Base-by-base conservation (phyloP, 2,888 invertebrate species). In the Ormia ochracea region DNA sequence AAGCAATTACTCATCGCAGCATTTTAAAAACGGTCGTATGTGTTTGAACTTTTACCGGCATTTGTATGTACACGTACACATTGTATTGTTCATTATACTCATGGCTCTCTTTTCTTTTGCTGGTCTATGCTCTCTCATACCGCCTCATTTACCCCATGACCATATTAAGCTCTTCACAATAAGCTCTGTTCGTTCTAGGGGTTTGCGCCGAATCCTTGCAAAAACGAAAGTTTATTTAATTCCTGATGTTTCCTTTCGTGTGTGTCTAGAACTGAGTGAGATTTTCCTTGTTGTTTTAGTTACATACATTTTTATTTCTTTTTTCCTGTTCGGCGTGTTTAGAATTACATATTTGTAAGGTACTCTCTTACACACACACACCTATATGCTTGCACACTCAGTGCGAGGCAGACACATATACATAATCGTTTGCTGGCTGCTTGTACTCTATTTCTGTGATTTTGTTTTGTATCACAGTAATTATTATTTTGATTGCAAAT, bases 151-250 rank as follows among this genome's bases (percentile, higher is more conserved):
- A 31, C 31, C 3, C 48, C 56, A 38, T 19, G 21, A 12, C 28
- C 14, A 38, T 14, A 36, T 56, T 56, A 19, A 23, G 14, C 14
- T 54, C 54, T 61, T 41, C 36, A 14, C 7, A 17, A 12, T 50
- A 28, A 36, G 28, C 28, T 36, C 36, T 45, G 3, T 26, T 43
- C 65, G 19, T 41, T 78, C 19, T 36, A 31, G 59, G 4, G 19
- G n/a, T 82, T 17, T 82, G 84, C 84, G 84, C 84, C 82, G 83
- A 83, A 82, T 83, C 84, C 26, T 63, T 69, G 65, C 68, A 72
- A 81, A 84, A 82, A 41, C 65, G 82, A 83, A 83, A 83, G 82
- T 82, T 81, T 23, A 41, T 9, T 14, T 48, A 7, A 33, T 43
- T 63, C 2, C 52, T 19, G 4, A 10, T 48, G 68, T 50, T 66